Evolutionary conservation across 2,888 invertebrate genomes (phyloP).

Genomic region (Drosophila parthenogenetica): DNA sequence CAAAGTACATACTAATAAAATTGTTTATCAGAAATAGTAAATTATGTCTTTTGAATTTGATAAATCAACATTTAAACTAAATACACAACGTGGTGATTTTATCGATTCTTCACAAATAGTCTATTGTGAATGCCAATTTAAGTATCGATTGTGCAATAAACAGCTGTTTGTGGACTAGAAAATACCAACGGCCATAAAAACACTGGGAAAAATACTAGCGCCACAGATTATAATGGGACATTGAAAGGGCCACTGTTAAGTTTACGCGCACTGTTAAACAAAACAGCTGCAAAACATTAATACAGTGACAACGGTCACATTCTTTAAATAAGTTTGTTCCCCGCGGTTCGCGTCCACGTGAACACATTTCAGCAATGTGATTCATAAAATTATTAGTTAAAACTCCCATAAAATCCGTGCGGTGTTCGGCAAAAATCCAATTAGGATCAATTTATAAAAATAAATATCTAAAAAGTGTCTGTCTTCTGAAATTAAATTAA

Average conservation of each 20-base stretch:
- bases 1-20: slow-evolving; percentile 44
- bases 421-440: slow-evolving; percentile 21
- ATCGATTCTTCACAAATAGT: not conserved
- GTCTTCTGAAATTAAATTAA: not conserved
- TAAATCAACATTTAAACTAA: not conserved
- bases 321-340: slow-evolving; percentile 46
- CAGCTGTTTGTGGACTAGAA: not conserved
- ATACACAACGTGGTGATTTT: not conserved
- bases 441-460: slow-evolving; percentile 2
- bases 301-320: slow-evolving; percentile 47
- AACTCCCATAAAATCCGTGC: slow-evolving; percentile 39
- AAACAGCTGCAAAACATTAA: not conserved
- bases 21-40: slow-evolving; percentile 21
- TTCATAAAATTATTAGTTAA: slow-evolving; percentile 65
- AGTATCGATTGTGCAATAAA: not conserved
- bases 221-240: too few relatives aligned
- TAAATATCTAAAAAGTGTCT: slow-evolving; percentile 8
- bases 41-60: not conserved
- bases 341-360: slow-evolving; percentile 76
- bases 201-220: not conserved
- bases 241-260: not conserved
- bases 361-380: slow-evolving; percentile 75
- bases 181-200: not conserved
- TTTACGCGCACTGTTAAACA: not conserved
- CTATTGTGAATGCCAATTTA: not conserved